Base-by-base conservation (phyloP, 2,797 vertebrate species). In the Sciurus carolinensis region DNA sequence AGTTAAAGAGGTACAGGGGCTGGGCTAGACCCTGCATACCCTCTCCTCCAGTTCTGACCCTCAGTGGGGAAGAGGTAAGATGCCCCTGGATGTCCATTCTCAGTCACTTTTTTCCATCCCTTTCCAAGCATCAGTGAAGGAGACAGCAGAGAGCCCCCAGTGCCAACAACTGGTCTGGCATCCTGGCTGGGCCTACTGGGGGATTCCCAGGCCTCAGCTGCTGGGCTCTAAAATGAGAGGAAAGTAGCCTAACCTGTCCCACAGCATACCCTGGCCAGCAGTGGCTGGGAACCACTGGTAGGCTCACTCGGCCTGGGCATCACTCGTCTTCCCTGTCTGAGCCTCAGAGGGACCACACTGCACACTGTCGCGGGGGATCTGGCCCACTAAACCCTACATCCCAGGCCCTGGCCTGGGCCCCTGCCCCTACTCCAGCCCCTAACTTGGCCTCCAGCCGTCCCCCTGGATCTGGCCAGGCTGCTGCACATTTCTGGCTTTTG, bases 201-300 rank as follows among this genome's bases (percentile, higher is more conserved):
- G 12, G 7, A 1, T 6, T 44, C 62, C 57, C 39, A 7, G n/a
- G 44, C 52, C 64, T 30, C 47, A 14, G 90, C 0, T 18, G 26
- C 44, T 52, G 62, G 59, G 36, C 64, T 44, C 17, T n/a, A 14
- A 28, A 52, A 24, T 6, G 14, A 72, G 39, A 47, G 26, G 33
- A 64, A 67, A 9, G 22, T 15, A 14, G 71, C 17, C 1, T 39
- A 4, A 67, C 30, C 14, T 5, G 11, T 18, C 42, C 47, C 11
- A 4, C 1, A 36, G 59, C 18, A 62, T 7, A 28, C 39, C 24
- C 54, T 20, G 0, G 1, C 14, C n/a, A 15, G 11, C 75, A 26
- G 59, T 1, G 47, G 47, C 52, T 7, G 18, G 59, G 15, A 1
- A 20, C 47, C 14, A 0, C 2, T 6, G 13, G 39, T 12, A 33